Percentiles rank a stretch among this genome's conserved stretches.
Evolutionary conservation across 1,140 invertebrate genomes (phyloP).

Genomic region (Macrocentrus cingulum): DNA sequence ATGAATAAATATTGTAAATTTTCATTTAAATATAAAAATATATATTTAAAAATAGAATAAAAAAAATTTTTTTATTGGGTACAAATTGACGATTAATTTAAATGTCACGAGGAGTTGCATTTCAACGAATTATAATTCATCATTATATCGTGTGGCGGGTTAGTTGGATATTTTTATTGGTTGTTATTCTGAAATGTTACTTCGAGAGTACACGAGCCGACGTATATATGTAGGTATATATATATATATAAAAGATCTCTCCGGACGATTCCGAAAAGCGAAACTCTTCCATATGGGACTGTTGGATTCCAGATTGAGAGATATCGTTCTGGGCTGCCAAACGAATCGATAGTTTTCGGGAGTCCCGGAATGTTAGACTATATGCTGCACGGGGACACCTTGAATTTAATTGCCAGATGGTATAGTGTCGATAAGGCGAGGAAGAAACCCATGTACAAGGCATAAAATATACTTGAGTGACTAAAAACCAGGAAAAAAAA

Average conservation of each 20-base stretch:
- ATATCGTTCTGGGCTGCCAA: conserved; percentile 16
- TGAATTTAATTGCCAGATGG: conserved; percentile 25
- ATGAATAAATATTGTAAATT: too few relatives aligned
- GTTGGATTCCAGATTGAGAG: conserved; percentile 22
- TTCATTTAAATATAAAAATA: too few relatives aligned
- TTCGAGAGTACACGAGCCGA: neutral
- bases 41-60: too few relatives aligned
- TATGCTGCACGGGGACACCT: conserved; percentile 11
- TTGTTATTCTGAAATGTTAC: too few relatives aligned
- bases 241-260: conserved; percentile 12
- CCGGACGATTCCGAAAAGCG: neutral
- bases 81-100: too few relatives aligned
- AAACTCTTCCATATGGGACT: conserved; percentile 6
- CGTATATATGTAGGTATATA: neutral
- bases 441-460: neutral
- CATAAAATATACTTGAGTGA: neutral
- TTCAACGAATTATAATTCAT: too few relatives aligned
- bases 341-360: conserved; percentile 23
- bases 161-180: too few relatives aligned
- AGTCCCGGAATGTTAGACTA: conserved; percentile 1
- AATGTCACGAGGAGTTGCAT: too few relatives aligned
- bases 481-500: neutral
- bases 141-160: too few relatives aligned
- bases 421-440: conserved; percentile 2
- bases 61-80: too few relatives aligned